Base-by-base conservation (phyloP, 2,888 invertebrate species). In the Morpho helenor region DNA sequence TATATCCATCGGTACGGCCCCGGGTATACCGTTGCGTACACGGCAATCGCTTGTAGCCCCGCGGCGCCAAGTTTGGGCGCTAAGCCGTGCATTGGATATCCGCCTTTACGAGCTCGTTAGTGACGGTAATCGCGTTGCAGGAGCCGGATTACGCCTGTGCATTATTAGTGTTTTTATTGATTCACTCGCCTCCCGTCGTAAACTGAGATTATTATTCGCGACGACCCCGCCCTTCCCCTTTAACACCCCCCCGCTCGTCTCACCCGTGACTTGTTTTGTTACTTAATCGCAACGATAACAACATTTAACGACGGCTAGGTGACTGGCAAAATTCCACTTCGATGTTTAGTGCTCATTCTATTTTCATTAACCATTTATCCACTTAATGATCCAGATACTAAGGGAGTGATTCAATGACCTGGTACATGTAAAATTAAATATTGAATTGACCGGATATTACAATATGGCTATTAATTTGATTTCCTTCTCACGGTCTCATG, bases 91-190 rank as follows among this genome's bases (percentile, higher is more conserved):
- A 86, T 85, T 74, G 86, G 81, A 82, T 83, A 87, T 87, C 85
- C 86, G 82, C 74, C 79, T 89, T 90, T 89, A 90, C 85, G 89
- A 90, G 82, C 87, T 88, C 89, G 88, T 89, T 88, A 88, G 87
- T 81, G 87, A 79, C 81, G 77, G 87, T 88, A 88, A 88, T 87
- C 88, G 84, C 85, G 82, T 78, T 88, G 89, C 88, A 89, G 82
- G 86, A 77, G 73, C 80, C 79, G 85, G 89, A 85, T 90, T 88
- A 89, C 84, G 83, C 79, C 82, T 83, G 86, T 88, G 90, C 90
- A 90, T 90, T 90, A 90, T 90, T 90, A 90, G 90, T 89, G 90
- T 90, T 90, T 90, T 90, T 90, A 90, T 90, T 90, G 90, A 90
- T 90, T 90, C 87, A 86, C 87, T 89, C 89, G 90, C 89, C 82